Evolutionary conservation across 2,888 invertebrate genomes (phyloP), one percentile per base, ranked within the genome.

Genomic region (Philereme vetulata): DNA sequence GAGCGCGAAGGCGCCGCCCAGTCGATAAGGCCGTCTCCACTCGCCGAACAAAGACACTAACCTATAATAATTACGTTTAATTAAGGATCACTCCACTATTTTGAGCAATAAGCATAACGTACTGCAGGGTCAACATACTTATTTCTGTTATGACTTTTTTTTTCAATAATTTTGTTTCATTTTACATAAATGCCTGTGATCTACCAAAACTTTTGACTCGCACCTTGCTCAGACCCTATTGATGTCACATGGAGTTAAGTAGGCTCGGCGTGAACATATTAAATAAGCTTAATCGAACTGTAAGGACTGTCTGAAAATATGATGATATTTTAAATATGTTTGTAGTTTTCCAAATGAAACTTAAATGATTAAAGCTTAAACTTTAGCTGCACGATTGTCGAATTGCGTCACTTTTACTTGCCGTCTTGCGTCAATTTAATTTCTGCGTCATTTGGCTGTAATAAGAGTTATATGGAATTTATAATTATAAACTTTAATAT

Each of bases 11-110:
- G 89, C 87, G 88, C 91, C 91, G 91, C 93, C 92, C 90, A 92
- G 92, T 93, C 93, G 92, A 92, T 93, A 93, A 88, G 91, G 88
- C 88, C 84, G 86, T 88, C 90, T 90, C 90, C 82, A 85, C 86
- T 84, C 79, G 75, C 84, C 80, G 88, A 89, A 92, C 92, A 92
- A 92, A 92, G 90, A 90, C 89, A 88, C 87, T 88, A 88, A 87
- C 88, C 89, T 86, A 89, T 90, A 90, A 90, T 91, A 90, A 90
- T 92, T 91, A 92, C 86, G 87, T 88, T 88, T 89, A 89, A 89
- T 89, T 89, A 89, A 85, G 82, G 85, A 84, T 88, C 86, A 86
- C 86, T 81, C 76, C 80, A 83, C 83, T 87, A 84, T 86, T 86
- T 85, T 81, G 82, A 80, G 76, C 82, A 84, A 82, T 84, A 82